phyloP scores from a whole-genome alignment of 2,888 invertebrate genomes.

The Miltochrista miniata region DNA sequence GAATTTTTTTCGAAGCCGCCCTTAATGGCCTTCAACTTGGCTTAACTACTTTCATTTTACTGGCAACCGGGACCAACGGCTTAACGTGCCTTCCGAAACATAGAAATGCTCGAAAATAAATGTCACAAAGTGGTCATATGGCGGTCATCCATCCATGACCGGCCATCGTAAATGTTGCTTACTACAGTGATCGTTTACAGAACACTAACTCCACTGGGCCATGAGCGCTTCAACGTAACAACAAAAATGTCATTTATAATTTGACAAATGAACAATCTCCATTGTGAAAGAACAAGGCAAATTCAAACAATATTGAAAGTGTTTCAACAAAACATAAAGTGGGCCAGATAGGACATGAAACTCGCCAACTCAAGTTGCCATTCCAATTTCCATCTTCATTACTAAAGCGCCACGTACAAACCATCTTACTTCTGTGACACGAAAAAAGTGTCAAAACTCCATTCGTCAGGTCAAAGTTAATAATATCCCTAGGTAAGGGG shows the following conservation, averaged over 20 bases:
- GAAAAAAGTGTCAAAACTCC: slow-evolving; percentile 41
- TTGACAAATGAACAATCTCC: neutral
- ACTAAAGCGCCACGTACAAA: slow-evolving; percentile 32
- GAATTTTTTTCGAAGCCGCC: too few species aligned
- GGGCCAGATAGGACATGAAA: slow-evolving; percentile 22
- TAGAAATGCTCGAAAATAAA: too few species aligned
- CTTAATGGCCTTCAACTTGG: too few species aligned
- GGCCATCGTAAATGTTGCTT: too few species aligned
- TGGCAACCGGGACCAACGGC: too few species aligned
- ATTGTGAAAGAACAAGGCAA: neutral
- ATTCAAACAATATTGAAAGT: slow-evolving; percentile 1
- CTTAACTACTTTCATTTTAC: too few species aligned
- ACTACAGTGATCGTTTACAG: too few species aligned
- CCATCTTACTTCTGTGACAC: slow-evolving; percentile 32
- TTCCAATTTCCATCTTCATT: slow-evolving; percentile 39
- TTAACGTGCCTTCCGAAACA: too few species aligned
- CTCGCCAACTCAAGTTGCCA: slow-evolving; percentile 22
- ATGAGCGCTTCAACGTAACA: too few species aligned
- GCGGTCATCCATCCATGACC: too few species aligned
- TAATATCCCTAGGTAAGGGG: slow-evolving; percentile 30
- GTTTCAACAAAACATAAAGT: slow-evolving; percentile 2
- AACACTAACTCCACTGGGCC: too few species aligned
- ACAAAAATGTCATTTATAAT: neutral
- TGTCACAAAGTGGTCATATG: too few species aligned
- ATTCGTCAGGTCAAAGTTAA: slow-evolving; percentile 43